These are phyloP conservation scores for Zenarchopterus dispar DNA, from an alignment of 2,797 vertebrate genomes.

Conservation along the genomic window DNA sequence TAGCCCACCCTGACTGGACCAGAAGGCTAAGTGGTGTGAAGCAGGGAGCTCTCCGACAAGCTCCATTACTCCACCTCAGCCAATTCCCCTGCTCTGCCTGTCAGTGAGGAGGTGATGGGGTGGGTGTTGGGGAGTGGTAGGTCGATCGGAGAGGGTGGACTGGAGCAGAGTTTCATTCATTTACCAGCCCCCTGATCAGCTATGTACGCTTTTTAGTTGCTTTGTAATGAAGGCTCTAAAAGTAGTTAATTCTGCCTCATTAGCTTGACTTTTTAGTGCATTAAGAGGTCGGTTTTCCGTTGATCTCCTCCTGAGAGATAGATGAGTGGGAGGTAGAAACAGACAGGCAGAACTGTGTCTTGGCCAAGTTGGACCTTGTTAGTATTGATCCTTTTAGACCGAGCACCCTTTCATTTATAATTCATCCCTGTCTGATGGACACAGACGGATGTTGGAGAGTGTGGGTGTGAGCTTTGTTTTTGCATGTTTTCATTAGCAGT, in stretches of 20 bases:
- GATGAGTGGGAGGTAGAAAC: slow-evolving; percentile 30
- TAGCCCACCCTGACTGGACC: slow-evolving; percentile 40
- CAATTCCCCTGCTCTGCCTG: slow-evolving; percentile 69
- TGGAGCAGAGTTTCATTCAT: slow-evolving; percentile 40
- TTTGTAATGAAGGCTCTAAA: slow-evolving; percentile 35
- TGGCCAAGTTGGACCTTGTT: slow-evolving; percentile 76
- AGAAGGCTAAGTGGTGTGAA: slow-evolving; percentile 83
- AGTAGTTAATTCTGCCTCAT: slow-evolving; percentile 36
- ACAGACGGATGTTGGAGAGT: slow-evolving; percentile 38
- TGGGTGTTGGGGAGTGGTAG: slow-evolving; percentile 48
- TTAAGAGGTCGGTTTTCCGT: slow-evolving; percentile 3
- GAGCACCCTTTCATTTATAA: slow-evolving; percentile 79
- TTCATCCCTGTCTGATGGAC: slow-evolving; percentile 72
- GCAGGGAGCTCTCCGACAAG: slow-evolving; percentile 76
- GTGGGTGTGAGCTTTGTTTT: slow-evolving; percentile 39
- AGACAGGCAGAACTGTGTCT: slow-evolving; percentile 44
- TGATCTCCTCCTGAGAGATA: slow-evolving; percentile 20
- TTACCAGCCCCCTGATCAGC: slow-evolving; percentile 27
- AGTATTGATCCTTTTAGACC: slow-evolving; percentile 78
- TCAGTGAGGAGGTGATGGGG: slow-evolving; percentile 72
- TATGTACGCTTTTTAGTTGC: slow-evolving; percentile 30
- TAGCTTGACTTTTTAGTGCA: slow-evolving; percentile 32
- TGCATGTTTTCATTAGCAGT: slow-evolving; percentile 58
- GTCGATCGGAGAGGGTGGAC: slow-evolving; percentile 55
- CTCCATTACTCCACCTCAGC: slow-evolving; percentile 80